Percentiles rank a stretch among this genome's conserved stretches.
Evolutionary conservation across 1,140 invertebrate genomes (phyloP).

Genomic region (Lucilia cuprina): DNA sequence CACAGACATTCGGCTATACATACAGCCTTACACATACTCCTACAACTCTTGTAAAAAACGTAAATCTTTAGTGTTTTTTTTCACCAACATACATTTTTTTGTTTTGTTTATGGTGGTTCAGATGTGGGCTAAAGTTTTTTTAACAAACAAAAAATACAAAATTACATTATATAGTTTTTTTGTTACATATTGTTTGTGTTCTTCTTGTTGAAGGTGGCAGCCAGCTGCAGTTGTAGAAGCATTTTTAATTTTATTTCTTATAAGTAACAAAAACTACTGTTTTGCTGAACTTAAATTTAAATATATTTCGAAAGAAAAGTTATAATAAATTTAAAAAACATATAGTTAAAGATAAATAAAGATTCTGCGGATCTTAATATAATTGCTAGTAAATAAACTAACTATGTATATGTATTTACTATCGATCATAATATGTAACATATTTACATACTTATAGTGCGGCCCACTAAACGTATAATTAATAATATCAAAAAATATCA

Average conservation of each 20-base stretch:
- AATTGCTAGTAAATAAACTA: too few species aligned
- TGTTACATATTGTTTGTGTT: background rate
- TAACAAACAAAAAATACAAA: background rate
- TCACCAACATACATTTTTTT: background rate
- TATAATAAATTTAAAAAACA: too few species aligned
- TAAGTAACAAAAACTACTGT: background rate
- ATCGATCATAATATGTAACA: too few species aligned
- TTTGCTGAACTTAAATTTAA: background rate
- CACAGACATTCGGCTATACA: too few species aligned
- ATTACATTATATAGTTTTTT: background rate
- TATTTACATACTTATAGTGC: too few species aligned
- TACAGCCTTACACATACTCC: background rate
- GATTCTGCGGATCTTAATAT: too few species aligned
- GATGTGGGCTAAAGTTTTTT: background rate
- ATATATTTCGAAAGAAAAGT: too few species aligned
- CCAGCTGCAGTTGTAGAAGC: background rate
- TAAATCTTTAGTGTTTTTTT: background rate
- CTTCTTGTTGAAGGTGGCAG: background rate
- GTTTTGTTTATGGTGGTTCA: background rate
- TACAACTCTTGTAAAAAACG: background rate
- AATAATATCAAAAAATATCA: too few species aligned
- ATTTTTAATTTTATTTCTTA: conserved; percentile 1
- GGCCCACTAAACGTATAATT: too few species aligned
- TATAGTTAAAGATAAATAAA: too few species aligned
- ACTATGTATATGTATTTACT: too few species aligned